Evolutionary conservation across 2,113 vertebrate species (phyloP), one percentile per base, ranked within the genome.

Genomic region (Phyllostomus hastatus): DNA sequence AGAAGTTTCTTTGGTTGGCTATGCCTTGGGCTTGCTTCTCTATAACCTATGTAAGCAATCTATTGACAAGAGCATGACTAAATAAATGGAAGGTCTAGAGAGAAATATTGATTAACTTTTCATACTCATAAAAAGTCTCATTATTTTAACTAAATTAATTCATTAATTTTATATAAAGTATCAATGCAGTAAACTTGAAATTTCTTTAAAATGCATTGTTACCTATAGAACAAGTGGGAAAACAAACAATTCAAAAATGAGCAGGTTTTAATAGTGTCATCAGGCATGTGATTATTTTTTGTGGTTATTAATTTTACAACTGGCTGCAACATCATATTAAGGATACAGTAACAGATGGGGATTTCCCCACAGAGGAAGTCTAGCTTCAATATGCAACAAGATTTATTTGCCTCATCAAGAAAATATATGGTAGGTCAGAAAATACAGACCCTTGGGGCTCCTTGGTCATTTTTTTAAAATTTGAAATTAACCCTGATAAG

Each of bases 341-440:
- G 9, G 43, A 93, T 87, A 61, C 1, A 96, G 72, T 80, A 95
- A 88, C 96, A 97, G 97, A 95, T 96, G 94, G 94, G 73, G 67
- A 97, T 97, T 94, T 97, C 94, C 92, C 94, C 95, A 92, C 7
- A 96, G 95, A 97, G 94, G 43, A 87, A 43, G 35, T 95, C 31
- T 96, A 94, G 84, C 52, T 95, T 94, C 76, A 88, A 70, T 88
- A 78, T 59, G 22, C 70, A 92, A 84, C 20, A 96, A 97, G 94
- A 97, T 97, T 95, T 97, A 96, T 96, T 97, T 94, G 88, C 70
- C 80, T 97, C 91, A 94, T 97, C 94, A 97, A 85, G 90, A 94
- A 97, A 96, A 96, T 97, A 31, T 96, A 95, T 97, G 67, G 88
- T 92, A 94, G 90, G 90, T 96, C 94, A 94, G 84, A 96, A 94